Base-by-base conservation (phyloP, 2,797 vertebrate genomes). In the Hipposideros larvatus region DNA sequence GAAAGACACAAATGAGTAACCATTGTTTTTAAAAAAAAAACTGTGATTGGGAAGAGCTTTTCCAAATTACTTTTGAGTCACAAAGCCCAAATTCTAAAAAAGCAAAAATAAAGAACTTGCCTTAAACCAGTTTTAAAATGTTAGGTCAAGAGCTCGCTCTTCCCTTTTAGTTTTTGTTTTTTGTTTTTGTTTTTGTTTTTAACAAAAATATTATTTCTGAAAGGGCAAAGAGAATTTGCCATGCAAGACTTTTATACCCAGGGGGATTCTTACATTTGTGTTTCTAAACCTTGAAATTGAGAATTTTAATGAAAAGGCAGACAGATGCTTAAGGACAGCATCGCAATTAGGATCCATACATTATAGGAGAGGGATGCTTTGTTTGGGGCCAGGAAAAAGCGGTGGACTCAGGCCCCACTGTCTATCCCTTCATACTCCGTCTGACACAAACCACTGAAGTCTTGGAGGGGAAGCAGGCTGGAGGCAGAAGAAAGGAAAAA, bases 191-290 rank as follows among this genome's bases (percentile, higher is more conserved):
- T 34, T 85, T 94, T 66, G 90, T 86, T 91, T 77, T 90, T 31
- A 18, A 95, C 53, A 95, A 94, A 96, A 96, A 91, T 80, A 84
- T 75, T 84, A 95, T 97, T 96, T 88, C 90, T 91, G 68, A 97
- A 96, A 98, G 91, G 92, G 96, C 88, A 96, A 95, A 96, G 96
- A 96, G 94, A 97, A 97, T 97, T 95, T 97, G 93, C 91, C 96
- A 97, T 95, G 95, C 93, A 96, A 97, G 95, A 96, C 95, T 97
- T 97, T 93, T 94, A 94, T 87, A 96, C 98, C 94, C 90, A 97
- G 55, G 92, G 91, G 92, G 63, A 93, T 94, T 92, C 88, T 92
- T 96, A 97, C 91, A 97, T 97, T 97, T 97, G 96, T 93, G 94
- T 96, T 95, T 97, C 86, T 94, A 96, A 97, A 95, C 68, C 90